phyloP scores from a whole-genome alignment of 2,113 vertebrate genomes.

The Tautogolabrus adspersus region DNA sequence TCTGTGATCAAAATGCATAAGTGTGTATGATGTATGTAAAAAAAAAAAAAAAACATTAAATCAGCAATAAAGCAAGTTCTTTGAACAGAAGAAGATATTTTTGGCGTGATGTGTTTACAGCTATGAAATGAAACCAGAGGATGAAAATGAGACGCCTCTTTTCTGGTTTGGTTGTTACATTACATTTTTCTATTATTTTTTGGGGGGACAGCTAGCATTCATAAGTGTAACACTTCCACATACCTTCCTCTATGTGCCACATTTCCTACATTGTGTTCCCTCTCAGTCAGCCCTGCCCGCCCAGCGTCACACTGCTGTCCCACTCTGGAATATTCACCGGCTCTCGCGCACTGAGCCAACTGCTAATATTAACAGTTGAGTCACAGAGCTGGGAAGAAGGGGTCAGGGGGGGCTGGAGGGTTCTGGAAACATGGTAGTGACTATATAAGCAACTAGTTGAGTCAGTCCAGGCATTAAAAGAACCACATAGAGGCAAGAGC shows the following conservation, averaged over 20 bases:
- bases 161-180: background rate
- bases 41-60: slow-evolving; percentile 65
- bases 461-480: slow-evolving; percentile 37
- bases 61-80: slow-evolving; percentile 76
- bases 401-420: slow-evolving; percentile 15
- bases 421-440: slow-evolving; percentile 66
- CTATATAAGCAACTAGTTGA: slow-evolving; percentile 57
- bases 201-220: slow-evolving; percentile 13
- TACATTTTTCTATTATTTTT: slow-evolving; percentile 23
- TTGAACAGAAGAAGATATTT: slow-evolving; percentile 47
- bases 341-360: slow-evolving; percentile 27
- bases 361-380: slow-evolving; percentile 73
- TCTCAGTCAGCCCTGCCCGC: slow-evolving; percentile 38
- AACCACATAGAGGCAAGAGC: slow-evolving; percentile 28
- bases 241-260: slow-evolving; percentile 17
- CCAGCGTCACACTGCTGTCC: slow-evolving; percentile 24
- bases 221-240: background rate
- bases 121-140: background rate
- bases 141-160: background rate
- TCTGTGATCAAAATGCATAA: slow-evolving; percentile 54
- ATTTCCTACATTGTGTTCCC: slow-evolving; percentile 49
- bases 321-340: slow-evolving; percentile 66
- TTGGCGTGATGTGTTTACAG: background rate
- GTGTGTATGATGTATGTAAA: slow-evolving; percentile 65
- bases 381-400: slow-evolving; percentile 42